phyloP scores from a whole-genome alignment of 2,113 vertebrate species.

The Tupaia tana region DNA sequence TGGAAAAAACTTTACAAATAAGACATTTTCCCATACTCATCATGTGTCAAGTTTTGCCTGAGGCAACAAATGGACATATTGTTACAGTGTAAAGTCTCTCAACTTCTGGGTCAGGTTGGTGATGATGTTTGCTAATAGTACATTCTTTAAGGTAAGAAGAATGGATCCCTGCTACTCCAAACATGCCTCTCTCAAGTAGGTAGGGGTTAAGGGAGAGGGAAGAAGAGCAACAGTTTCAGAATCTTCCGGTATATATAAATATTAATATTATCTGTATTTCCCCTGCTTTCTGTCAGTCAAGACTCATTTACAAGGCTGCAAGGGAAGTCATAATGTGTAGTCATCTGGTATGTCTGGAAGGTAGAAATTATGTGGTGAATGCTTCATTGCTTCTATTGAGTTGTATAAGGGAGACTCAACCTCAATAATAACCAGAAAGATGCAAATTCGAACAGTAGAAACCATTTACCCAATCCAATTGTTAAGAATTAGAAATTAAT shows the following conservation, averaged over 20 bases:
- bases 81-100: not conserved
- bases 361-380: not conserved
- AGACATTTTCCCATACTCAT: not conserved
- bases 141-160: not conserved
- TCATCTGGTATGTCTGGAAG: not conserved
- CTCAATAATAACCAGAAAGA: not conserved
- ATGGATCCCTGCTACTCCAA: not conserved
- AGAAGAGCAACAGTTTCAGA: not conserved
- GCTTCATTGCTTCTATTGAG: not conserved
- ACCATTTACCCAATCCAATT: not conserved
- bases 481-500: not conserved
- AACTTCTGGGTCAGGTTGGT: not conserved
- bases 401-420: not conserved
- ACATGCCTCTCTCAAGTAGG: not conserved
- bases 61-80: not conserved
- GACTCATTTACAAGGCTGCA: not conserved
- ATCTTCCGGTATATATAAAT: not conserved
- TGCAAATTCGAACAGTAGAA: not conserved
- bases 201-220: not conserved
- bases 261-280: not conserved
- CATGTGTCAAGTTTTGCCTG: not conserved
- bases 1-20: slow-evolving; percentile 30
- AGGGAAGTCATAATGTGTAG: not conserved
- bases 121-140: not conserved
- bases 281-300: not conserved